Conservation (phyloP, 1,140 invertebrate genomes). For the Zophobas morio region DNA sequence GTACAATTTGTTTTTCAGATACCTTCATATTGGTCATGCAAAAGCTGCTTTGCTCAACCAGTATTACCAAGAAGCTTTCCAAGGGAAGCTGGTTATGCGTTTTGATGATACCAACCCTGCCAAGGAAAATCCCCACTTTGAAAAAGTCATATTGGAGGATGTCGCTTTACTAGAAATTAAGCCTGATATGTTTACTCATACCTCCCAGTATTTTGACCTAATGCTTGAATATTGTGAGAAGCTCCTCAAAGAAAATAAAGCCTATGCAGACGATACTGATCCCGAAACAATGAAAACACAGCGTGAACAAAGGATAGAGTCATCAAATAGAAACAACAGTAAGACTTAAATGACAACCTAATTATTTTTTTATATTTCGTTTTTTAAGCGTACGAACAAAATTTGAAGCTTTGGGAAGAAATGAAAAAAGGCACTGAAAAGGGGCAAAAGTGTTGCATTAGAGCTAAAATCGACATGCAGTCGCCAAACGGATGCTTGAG, state of each 20-base stretch:
- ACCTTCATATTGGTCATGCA: constrained; percentile 98
- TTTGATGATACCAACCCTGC: constrained; percentile 99
- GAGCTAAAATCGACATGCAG: constrained; percentile 98
- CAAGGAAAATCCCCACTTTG: constrained; percentile 99
- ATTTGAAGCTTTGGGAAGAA: constrained; percentile 93
- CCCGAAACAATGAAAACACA: constrained; percentile 95
- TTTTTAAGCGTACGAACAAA: constrained; percentile 84
- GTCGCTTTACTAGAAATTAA: constrained; percentile 92
- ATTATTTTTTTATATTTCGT: constrained; percentile 48
- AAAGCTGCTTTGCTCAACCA: constrained; percentile 99
- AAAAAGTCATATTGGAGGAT: constrained; percentile 97
- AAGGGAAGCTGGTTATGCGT: constrained; percentile 97
- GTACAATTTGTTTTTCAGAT: constrained; percentile 67
- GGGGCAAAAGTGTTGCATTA: constrained; percentile 72
- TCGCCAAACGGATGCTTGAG: constrained; percentile 97
- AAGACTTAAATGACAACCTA: constrained; percentile 52
- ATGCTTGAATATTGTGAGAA: constrained; percentile 92
- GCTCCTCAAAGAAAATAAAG: constrained; percentile 89
- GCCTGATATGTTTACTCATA: constrained; percentile 94
- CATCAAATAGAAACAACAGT: constrained; percentile 90
- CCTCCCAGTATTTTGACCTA: constrained; percentile 97
- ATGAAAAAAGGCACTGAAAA: constrained; percentile 88
- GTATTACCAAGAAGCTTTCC: constrained; percentile 94
- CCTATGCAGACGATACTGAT: constrained; percentile 97
- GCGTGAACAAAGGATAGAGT: constrained; percentile 91